These are phyloP conservation scores for Lasaia peninsularis DNA, from an alignment of 1,140 invertebrate genomes.

Conservation along the genomic window DNA sequence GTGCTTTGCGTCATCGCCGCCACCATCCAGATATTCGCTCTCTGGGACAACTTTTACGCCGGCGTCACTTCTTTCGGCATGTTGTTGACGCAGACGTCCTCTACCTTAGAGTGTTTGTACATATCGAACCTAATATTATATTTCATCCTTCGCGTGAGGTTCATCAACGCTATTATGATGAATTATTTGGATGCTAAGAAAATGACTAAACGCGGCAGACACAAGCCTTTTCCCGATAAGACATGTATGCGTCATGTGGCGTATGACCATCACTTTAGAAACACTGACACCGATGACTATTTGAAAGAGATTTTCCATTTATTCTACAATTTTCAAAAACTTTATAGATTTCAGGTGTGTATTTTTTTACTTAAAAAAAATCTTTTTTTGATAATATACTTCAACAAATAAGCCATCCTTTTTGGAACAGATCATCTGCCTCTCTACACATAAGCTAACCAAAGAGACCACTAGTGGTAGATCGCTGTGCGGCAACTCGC, in stretches of 20 bases:
- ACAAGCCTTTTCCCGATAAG: slow-evolving; percentile 19
- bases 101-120: not conserved
- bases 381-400: too few relatives aligned
- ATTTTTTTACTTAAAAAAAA: not conserved
- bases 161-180: not conserved
- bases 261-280: slow-evolving; percentile 31
- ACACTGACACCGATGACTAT: slow-evolving; percentile 36
- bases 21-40: not conserved
- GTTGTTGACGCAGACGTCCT: not conserved
- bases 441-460: too few relatives aligned
- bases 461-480: too few relatives aligned
- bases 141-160: not conserved
- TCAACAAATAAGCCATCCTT: too few relatives aligned
- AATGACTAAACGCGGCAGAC: not conserved
- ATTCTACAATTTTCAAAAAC: slow-evolving; percentile 26
- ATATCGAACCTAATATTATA: not conserved
- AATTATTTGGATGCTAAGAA: not conserved
- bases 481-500: too few relatives aligned
- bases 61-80: slow-evolving; percentile 22
- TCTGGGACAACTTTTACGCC: slow-evolving; percentile 8
- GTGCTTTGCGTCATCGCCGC: not conserved
- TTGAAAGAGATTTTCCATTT: slow-evolving; percentile 38
- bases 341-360: slow-evolving; percentile 32
- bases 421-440: too few relatives aligned
- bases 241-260: slow-evolving; percentile 33